These are phyloP conservation scores for Pipra filicauda DNA, from an alignment of 2,113 vertebrate genomes.

Conservation along the genomic window DNA sequence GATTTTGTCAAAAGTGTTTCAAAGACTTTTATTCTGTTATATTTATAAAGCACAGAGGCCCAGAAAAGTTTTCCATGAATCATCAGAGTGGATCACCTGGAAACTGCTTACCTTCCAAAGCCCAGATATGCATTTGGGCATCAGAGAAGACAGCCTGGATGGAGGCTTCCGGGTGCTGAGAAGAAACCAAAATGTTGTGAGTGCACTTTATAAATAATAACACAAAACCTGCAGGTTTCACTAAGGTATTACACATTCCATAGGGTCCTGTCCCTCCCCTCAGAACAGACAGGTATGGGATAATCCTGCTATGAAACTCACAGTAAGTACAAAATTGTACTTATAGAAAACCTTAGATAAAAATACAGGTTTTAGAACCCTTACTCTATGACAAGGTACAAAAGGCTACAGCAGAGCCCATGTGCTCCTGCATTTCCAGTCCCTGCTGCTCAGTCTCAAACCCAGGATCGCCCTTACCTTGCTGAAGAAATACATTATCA, in stretches of 20 bases:
- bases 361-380: not conserved
- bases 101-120: constrained; percentile 87
- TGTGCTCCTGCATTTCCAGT: not conserved
- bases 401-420: not conserved
- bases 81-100: not conserved
- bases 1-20: not conserved
- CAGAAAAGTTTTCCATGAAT: not conserved
- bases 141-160: constrained; percentile 94
- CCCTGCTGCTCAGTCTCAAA: not conserved
- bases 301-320: not conserved
- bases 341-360: not conserved
- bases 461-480: constrained; percentile 82
- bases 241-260: not conserved
- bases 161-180: constrained; percentile 93
- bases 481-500: constrained; percentile 96
- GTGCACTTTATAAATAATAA: not conserved
- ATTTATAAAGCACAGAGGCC: not conserved
- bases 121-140: constrained; percentile 97
- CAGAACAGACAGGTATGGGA: not conserved
- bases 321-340: not conserved
- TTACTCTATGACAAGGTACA: not conserved
- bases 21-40: not conserved
- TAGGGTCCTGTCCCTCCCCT: not conserved
- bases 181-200: constrained; percentile 26
- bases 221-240: not conserved